Percentiles rank a stretch among this genome's conserved stretches.
These are phyloP conservation scores for Aricia artaxerxes DNA, from an alignment of 2,888 invertebrate genomes.

Conservation along the genomic window DNA sequence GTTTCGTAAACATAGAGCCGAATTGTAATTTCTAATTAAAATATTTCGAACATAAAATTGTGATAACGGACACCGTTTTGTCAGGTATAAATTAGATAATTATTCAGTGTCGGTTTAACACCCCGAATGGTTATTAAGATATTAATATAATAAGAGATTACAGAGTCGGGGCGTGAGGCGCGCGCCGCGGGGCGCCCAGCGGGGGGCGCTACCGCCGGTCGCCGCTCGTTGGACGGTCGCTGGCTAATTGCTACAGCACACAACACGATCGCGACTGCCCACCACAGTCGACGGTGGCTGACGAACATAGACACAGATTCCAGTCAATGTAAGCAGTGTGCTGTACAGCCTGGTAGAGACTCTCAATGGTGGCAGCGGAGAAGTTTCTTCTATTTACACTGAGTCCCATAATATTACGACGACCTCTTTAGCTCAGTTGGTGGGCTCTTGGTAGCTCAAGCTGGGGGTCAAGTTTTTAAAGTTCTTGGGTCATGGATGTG, in stretches of 20 bases:
- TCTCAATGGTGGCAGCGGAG: background rate
- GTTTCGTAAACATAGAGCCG: background rate
- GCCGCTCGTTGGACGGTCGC: slow-evolving; percentile 4
- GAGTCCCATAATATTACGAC: background rate
- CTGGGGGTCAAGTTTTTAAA: too few relatives aligned
- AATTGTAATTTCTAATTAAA: slow-evolving; percentile 32
- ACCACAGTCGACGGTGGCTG: background rate
- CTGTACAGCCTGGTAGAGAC: background rate
- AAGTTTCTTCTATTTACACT: background rate
- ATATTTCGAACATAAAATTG: slow-evolving; percentile 40
- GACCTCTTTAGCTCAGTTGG: too few relatives aligned
- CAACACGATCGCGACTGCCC: background rate
- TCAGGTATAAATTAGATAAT: slow-evolving; percentile 62
- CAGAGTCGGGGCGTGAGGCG: slow-evolving; percentile 49
- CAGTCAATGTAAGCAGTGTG: background rate
- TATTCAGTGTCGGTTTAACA: slow-evolving; percentile 64
- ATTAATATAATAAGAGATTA: slow-evolving; percentile 61
- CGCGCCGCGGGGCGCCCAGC: slow-evolving; percentile 68
- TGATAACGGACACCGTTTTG: slow-evolving; percentile 48
- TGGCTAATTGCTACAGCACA: slow-evolving; percentile 56
- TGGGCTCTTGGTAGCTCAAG: too few relatives aligned
- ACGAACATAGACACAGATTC: background rate
- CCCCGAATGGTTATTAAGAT: slow-evolving; percentile 76
- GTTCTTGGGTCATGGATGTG: too few relatives aligned
- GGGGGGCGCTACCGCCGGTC: slow-evolving; percentile 67